A percentile compares a stretch with the other conserved stretches of the same genome.
Conservation (phyloP, 2,888 invertebrate species). For the Pteria penguin region DNA sequence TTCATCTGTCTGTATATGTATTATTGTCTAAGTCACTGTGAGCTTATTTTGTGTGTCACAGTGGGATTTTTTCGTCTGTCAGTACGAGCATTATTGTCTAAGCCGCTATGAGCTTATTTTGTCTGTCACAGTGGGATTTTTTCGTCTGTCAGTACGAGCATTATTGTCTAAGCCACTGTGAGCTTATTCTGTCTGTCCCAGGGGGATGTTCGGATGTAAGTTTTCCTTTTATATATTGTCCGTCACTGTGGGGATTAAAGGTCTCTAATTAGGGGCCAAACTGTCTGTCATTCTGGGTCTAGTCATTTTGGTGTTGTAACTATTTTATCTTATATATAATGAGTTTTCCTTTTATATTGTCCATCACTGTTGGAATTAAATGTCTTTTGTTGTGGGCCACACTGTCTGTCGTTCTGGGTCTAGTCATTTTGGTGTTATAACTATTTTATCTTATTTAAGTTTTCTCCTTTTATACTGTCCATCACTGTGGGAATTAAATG, state of each 20-base stretch:
- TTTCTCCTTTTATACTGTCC: background rate
- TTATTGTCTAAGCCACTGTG: no score
- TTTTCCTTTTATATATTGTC: background rate
- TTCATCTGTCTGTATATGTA: background rate
- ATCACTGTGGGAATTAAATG: background rate
- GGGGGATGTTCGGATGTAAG: no score
- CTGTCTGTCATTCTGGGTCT: background rate
- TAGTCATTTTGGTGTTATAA: background rate
- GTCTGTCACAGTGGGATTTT: conserved; percentile 2
- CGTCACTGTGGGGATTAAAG: background rate
- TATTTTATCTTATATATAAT: no score
- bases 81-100: background rate
- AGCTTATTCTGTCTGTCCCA: background rate
- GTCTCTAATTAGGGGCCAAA: background rate
- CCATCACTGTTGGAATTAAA: background rate
- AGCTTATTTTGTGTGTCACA: conserved; percentile 3
- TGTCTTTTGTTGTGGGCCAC: conserved; percentile 1
- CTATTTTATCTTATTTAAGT: no score
- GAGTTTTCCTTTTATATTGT: background rate
- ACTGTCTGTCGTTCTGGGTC: background rate
- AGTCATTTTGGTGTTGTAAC: background rate
- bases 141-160: conserved; percentile 6
- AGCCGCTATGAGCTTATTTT: background rate
- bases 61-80: conserved; percentile 3
- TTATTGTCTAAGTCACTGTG: background rate